Base-by-base conservation (phyloP, 2,797 vertebrate genomes). In the Adrianichthys oophorus region DNA sequence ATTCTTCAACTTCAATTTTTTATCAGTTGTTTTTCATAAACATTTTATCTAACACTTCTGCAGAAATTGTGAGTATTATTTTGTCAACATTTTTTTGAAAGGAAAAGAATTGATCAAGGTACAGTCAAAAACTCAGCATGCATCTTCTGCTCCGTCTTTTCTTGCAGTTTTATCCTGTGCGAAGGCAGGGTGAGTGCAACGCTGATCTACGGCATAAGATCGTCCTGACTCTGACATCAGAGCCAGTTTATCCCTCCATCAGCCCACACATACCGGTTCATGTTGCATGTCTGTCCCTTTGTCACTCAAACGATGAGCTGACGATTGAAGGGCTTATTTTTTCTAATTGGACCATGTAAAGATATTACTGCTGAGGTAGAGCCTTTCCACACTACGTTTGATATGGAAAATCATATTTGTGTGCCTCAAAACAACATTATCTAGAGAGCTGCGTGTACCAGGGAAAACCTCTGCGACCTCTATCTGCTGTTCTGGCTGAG, bases 341-440 rank as follows among this genome's bases (percentile, higher is more conserved):
- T 19, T 48, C 54, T 75, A 78, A 86, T 86, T 70, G 59, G 71
- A 64, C 72, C 59, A n/a, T 82, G 79, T 68, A 57, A 72, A 84
- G 76, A 77, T 76, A 79, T 84, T 72, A 80, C 70, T 76, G 78
- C 67, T 14, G 70, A 57, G 75, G 69, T 67, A 69, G 53, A 73
- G 68, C 32, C 37, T 66, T 29, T 53, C 67, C 62, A 64, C 67
- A 65, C 62, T 61, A 76, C 74, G 70, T 76, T 76, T 86, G 78
- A 88, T 80, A 77, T 81, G 76, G 72, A 87, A 89, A 86, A 84
- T 76, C 68, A 66, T 77, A 85, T 82, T 73, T 78, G 73, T 65
- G 67, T 65, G 68, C 67, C 56, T 19, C 64, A 41, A 76, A 80
- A 85, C 76, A 79, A 67, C 70, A 77, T 85, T 80, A 86, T 86